Conservation (phyloP, 2,797 vertebrate species). For the Malurus leucopterus region DNA sequence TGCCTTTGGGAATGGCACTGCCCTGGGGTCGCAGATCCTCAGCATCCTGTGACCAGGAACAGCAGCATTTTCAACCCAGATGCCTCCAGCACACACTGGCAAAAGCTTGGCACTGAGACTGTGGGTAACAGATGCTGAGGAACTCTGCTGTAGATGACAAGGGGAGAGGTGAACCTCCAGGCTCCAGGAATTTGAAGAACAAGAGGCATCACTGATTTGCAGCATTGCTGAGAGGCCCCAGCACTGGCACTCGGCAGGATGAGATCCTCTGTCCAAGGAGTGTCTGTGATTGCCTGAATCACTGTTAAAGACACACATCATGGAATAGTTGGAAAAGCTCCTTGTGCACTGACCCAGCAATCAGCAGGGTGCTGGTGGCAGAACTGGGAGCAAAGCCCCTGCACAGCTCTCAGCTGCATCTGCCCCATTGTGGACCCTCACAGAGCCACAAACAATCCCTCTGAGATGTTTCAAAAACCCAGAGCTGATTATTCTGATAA, state of each 20-base stretch:
- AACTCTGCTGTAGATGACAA: neutral
- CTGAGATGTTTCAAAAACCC: neutral
- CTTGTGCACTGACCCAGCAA: neutral
- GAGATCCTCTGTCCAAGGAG: neutral
- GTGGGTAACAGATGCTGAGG: neutral
- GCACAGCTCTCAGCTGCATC: neutral
- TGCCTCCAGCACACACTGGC: neutral
- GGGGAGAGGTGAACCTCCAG: neutral
- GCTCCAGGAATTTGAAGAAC: neutral
- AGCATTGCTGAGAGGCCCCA: neutral
- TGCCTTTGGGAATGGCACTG: neutral
- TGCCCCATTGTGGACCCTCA: neutral
- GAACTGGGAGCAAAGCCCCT: neutral
- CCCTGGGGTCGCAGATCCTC: neutral
- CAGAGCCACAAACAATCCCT: neutral
- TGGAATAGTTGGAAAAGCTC: neutral
- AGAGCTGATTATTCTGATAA: constrained; percentile 9
- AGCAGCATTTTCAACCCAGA: neutral
- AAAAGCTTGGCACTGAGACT: neutral
- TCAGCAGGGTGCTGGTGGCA: neutral
- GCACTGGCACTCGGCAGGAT: neutral
- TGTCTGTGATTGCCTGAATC: neutral
- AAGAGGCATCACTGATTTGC: neutral
- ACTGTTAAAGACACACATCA: neutral
- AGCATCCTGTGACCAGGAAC: neutral